Evolutionary conservation across 2,888 invertebrate species (phyloP).

Genomic region (Anoncus sp.): DNA sequence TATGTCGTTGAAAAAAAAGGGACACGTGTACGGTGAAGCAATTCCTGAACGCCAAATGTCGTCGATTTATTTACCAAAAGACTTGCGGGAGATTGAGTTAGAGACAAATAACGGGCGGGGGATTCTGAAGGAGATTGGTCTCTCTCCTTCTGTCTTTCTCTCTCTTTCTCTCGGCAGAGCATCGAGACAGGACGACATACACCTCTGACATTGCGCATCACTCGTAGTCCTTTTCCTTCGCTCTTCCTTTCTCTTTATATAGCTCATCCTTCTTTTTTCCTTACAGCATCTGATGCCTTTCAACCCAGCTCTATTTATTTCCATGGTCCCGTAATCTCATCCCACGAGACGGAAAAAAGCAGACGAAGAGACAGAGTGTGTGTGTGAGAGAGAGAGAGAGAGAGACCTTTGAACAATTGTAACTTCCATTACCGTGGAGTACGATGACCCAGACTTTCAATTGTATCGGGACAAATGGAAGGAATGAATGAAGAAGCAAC

Average conservation of each 20-base stretch:
- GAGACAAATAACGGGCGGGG: constrained; percentile 72
- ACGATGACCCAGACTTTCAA: constrained; percentile 42
- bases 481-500: constrained; percentile 18
- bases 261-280: constrained; percentile 16
- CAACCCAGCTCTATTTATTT: constrained; percentile 58
- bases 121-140: constrained; percentile 54
- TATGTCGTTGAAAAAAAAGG: constrained; percentile 26
- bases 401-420: constrained; percentile 62
- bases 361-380: too few species aligned
- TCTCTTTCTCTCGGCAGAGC: background rate
- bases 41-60: constrained; percentile 65
- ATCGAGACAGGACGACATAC: constrained; percentile 25
- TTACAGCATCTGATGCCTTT: constrained; percentile 46
- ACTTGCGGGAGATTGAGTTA: constrained; percentile 73
- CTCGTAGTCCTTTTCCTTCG: constrained; percentile 34
- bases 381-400: constrained; percentile 13
- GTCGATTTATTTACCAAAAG: constrained; percentile 74
- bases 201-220: constrained; percentile 42
- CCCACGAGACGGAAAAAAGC: constrained; percentile 31
- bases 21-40: constrained; percentile 32
- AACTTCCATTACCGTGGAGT: constrained; percentile 61
- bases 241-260: constrained; percentile 20
- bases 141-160: background rate
- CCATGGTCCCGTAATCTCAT: constrained; percentile 58
- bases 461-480: constrained; percentile 56